Conservation (phyloP, 2,888 invertebrate species). For the Campoletis raptor region DNA sequence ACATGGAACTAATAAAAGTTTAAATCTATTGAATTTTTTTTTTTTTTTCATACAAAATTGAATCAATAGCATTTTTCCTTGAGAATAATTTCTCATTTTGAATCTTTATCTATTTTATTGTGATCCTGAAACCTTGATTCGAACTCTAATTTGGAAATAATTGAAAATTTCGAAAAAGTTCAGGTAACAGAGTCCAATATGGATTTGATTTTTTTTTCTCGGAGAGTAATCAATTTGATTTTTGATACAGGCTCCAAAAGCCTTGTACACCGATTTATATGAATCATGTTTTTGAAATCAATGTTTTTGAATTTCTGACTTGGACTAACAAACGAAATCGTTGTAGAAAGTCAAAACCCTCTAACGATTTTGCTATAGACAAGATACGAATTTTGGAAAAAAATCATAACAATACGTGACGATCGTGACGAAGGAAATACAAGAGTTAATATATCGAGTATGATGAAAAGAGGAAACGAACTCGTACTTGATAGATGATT, state of each 20-base stretch:
- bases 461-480: slow-evolving; percentile 15
- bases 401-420: not conserved
- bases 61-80: not conserved
- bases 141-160: not conserved
- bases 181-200: not conserved
- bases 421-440: slow-evolving; percentile 10
- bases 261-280: not conserved
- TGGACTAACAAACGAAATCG: not conserved
- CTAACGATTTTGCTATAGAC: not conserved
- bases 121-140: not conserved
- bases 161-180: not conserved
- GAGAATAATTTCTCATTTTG: not conserved
- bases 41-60: not conserved
- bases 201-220: not conserved
- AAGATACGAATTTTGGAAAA: not conserved
- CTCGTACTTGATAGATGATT: not conserved
- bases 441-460: not conserved
- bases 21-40: too few species aligned
- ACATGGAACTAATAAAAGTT: too few species aligned
- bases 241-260: not conserved
- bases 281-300: not conserved
- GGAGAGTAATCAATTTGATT: not conserved
- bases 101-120: not conserved
- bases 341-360: not conserved
- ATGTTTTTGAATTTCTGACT: not conserved